phyloP scores from a whole-genome alignment of 2,888 invertebrate species.

The Drosophila recens region DNA sequence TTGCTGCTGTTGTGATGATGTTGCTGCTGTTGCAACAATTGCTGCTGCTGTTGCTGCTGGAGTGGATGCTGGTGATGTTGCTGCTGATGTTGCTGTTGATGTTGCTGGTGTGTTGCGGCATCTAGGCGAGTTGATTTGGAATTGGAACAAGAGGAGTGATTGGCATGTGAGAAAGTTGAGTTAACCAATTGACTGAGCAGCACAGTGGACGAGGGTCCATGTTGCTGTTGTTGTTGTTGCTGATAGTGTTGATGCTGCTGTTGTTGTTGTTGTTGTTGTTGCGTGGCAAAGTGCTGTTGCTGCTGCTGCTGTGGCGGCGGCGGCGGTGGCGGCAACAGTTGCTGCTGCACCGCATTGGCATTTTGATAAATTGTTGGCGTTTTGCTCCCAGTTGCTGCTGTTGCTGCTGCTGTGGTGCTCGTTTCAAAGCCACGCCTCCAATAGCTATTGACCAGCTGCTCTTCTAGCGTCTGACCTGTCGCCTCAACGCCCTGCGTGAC shows the following conservation, averaged over 20 bases:
- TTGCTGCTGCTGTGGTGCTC: conserved; percentile 29
- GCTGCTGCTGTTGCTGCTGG: conserved; percentile 46
- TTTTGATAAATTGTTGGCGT: conserved; percentile 83
- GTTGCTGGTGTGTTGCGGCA: conserved; percentile 57
- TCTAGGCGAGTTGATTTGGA: conserved; percentile 68
- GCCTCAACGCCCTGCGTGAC: not conserved
- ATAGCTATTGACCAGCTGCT: conserved; percentile 91
- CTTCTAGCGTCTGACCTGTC: conserved; percentile 87
- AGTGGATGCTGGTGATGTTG: conserved; percentile 44
- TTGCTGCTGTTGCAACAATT: conserved; percentile 46
- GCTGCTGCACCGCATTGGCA: conserved; percentile 70
- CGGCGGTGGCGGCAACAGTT: conserved; percentile 85
- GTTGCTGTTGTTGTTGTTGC: conserved; percentile 68
- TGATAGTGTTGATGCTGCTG: conserved; percentile 50
- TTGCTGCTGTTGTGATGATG: conserved; percentile 60
- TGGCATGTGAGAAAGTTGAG: conserved; percentile 84
- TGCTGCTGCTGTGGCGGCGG: conserved; percentile 63
- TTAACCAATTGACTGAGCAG: conserved; percentile 86
- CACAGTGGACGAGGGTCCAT: conserved; percentile 86
- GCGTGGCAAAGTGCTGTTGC: conserved; percentile 50
- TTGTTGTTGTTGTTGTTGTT: conserved; percentile 63
- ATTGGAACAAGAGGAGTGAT: conserved; percentile 68
- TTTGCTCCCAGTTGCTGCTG: conserved; percentile 64
- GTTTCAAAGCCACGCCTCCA: conserved; percentile 90
- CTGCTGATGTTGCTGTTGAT: conserved; percentile 41